Base-by-base conservation (phyloP, 1,140 invertebrate species). In the Drosophila sp. region DNA sequence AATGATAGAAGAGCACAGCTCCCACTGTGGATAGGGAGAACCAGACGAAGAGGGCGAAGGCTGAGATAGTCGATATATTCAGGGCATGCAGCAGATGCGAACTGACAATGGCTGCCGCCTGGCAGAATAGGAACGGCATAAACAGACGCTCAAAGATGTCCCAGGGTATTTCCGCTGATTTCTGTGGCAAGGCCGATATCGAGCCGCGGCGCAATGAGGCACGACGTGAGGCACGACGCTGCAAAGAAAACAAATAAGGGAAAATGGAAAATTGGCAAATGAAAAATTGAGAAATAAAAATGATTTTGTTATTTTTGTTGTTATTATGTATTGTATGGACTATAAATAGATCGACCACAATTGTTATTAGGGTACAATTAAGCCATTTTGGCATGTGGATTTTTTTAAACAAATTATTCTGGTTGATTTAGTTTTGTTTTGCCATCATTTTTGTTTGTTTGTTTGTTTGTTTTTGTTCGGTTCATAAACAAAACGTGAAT, bases 1-100 rank as follows among this genome's bases (percentile, higher is more conserved):
- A 96, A 82, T 96, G 96, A 90, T 96, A 97, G 92, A 96, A 96
- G 89, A 96, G 93, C 2, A 96, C 95, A 1, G 94, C 94, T 7
- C 95, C 95, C 63, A 96, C 93, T 29, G 95, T 95, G 50, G 95
- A 93, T 47, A 95, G 92, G 27, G 95, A 92, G 78, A 96, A 95
- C 93, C 95, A 94, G 11, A 96, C 93, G 91, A 96, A 97, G 0
- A 97, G 93, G 1, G 95, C 94, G 82, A 96, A 95, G 64, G 95
- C 95, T 1, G 95, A 95, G 38, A 96, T 94, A 89, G 95, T 94
- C 41, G 95, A 96, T 71, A 96, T 94, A 69, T 94, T 94, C 50
- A 96, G 92, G 25, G 93, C 93, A 87, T 96, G 96, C 25, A 96
- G 92, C 60, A 96, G 90, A 35, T 95, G 94, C 40, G 95, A 96